phyloP scores from a whole-genome alignment of 2,113 vertebrate species.

The Sisor rabdophorus region DNA sequence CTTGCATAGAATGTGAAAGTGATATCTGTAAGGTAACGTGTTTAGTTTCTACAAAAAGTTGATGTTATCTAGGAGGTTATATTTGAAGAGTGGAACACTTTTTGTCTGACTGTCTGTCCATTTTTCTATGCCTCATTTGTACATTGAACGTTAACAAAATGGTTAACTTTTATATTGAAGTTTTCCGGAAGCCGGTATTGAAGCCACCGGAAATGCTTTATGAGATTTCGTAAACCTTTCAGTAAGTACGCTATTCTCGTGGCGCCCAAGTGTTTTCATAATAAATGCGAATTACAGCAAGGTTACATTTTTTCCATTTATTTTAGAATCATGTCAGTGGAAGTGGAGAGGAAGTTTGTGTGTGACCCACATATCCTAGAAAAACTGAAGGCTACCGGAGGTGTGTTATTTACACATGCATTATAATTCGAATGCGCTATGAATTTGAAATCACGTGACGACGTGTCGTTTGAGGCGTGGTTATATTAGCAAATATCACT shows the following conservation, averaged over 20 bases:
- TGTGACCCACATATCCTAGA: constrained; percentile 59
- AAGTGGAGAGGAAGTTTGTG: constrained; percentile 75
- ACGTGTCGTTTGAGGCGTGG: too few species aligned
- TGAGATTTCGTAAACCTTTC: neutral
- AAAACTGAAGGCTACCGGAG: constrained; percentile 64
- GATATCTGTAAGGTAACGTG: too few species aligned
- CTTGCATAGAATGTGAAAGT: too few species aligned
- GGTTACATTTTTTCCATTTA: neutral
- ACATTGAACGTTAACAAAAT: too few species aligned
- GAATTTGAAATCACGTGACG: neutral
- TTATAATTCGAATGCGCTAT: too few species aligned
- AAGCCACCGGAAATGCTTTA: neutral
- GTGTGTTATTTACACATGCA: constrained; percentile 47
- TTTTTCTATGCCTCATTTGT: neutral
- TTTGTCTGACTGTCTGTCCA: neutral
- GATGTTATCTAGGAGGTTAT: too few species aligned
- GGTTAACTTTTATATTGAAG: neutral
- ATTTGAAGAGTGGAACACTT: too few species aligned
- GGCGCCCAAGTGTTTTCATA: neutral
- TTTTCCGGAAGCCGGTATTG: neutral
- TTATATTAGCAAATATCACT: too few species aligned
- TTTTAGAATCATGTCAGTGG: constrained; percentile 63
- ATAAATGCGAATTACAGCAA: neutral
- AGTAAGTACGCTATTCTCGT: neutral
- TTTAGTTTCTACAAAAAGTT: too few species aligned